Percentiles rank a stretch among this genome's conserved stretches.
phyloP scores from a whole-genome alignment of 1,140 invertebrate species.

The Apis cerana region DNA sequence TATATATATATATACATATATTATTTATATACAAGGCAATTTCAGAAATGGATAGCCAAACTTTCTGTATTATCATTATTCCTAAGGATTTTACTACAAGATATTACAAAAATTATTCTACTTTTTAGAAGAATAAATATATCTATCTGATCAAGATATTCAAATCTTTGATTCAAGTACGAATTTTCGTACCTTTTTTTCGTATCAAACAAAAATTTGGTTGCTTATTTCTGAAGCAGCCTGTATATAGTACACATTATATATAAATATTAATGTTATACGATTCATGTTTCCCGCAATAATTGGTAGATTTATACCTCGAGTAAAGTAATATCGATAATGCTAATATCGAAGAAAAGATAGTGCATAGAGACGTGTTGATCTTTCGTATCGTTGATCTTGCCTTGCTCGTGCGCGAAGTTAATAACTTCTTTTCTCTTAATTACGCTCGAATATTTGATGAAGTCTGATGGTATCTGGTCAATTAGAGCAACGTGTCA shows the following conservation, averaged over 20 bases:
- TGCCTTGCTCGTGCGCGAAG: background rate
- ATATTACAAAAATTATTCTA: too few species aligned
- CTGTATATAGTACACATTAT: background rate
- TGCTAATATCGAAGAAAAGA: background rate
- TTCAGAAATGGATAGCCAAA: too few species aligned
- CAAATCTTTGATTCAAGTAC: too few species aligned
- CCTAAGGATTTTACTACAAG: too few species aligned
- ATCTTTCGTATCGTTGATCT: background rate
- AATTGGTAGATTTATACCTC: constrained; percentile 58
- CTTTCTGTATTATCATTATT: too few species aligned
- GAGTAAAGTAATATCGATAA: constrained; percentile 17
- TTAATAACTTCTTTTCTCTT: background rate
- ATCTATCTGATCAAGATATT: too few species aligned
- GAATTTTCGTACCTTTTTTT: too few species aligned
- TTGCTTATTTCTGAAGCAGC: too few species aligned
- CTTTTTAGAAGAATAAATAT: too few species aligned
- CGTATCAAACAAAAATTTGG: too few species aligned
- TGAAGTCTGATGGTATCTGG: background rate
- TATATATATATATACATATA: constrained; percentile 2
- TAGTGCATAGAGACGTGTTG: background rate
- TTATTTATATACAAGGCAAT: too few species aligned
- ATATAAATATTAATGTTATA: constrained; percentile 47
- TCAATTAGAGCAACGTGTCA: background rate
- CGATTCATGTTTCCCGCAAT: constrained; percentile 48
- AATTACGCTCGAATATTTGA: background rate